Evolutionary conservation across 2,113 vertebrate species (phyloP).

Genomic region (Arenaria interpres): DNA sequence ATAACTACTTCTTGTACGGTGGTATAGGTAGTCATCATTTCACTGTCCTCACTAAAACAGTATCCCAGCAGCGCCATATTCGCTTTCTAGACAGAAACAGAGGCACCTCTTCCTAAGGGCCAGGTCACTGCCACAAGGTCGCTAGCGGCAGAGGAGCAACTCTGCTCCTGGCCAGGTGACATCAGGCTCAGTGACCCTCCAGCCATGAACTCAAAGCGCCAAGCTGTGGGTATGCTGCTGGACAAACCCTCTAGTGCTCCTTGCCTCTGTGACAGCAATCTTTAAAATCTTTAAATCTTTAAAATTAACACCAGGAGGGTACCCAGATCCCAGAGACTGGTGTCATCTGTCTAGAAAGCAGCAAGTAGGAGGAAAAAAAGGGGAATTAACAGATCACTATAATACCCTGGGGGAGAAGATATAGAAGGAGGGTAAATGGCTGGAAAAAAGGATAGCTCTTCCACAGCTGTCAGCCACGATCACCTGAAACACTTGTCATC

Average conservation of each 20-base stretch:
- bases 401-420: not conserved
- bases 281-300: not conserved
- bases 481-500: not conserved
- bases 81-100: not conserved
- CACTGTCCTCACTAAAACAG: not conserved
- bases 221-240: rapidly evolving
- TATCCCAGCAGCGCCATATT: not conserved
- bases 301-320: not conserved
- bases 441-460: not conserved
- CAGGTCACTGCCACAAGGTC: not conserved
- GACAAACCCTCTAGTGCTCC: not conserved
- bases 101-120: not conserved
- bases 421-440: not conserved
- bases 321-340: not conserved
- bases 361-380: not conserved
- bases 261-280: not conserved
- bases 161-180: not conserved
- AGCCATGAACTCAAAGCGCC: not conserved
- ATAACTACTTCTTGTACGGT: not conserved
- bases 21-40: not conserved
- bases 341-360: not conserved
- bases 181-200: not conserved
- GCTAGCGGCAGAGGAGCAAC: not conserved
- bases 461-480: not conserved
- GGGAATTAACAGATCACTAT: not conserved